Base-by-base conservation (phyloP, 1,140 invertebrate species). In the Scylla paramamosain region DNA sequence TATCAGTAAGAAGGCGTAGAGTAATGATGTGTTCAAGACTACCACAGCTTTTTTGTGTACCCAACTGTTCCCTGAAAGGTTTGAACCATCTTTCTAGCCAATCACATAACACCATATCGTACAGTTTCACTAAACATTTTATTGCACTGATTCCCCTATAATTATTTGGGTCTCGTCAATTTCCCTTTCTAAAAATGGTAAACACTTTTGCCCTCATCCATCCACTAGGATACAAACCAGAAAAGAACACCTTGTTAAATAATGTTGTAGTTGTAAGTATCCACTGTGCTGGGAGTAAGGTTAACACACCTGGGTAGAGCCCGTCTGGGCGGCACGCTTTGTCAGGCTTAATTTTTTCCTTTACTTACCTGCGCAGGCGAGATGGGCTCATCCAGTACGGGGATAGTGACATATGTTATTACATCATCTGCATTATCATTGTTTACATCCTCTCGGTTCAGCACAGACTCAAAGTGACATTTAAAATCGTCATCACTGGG, bases 371-470 rank as follows among this genome's bases (percentile, higher is more conserved):
- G 90, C 46, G 8, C 90, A 7, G 48, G 90, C 90, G 52, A 91
- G 90, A 91, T 91, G 39, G 90, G 48, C 16, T 91, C 90, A 7
- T n/a, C n/a, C n/a, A n/a, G n/a, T n/a, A n/a, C n/a, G n/a, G n/a
- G n/a, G n/a, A n/a, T n/a, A n/a, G n/a, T n/a, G n/a, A n/a, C n/a
- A n/a, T n/a, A n/a, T n/a, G n/a, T n/a, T n/a, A n/a, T n/a, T n/a
- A n/a, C n/a, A n/a, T n/a, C n/a, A n/a, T n/a, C n/a, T n/a, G n/a
- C n/a, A n/a, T n/a, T n/a, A n/a, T n/a, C n/a, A n/a, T n/a, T n/a
- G n/a, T n/a, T n/a, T n/a, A n/a, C n/a, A n/a, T n/a, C n/a, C n/a
- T n/a, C n/a, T n/a, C n/a, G n/a, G n/a, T n/a, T n/a, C n/a, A n/a
- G n/a, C n/a, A n/a, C n/a, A n/a, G n/a, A n/a, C n/a, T n/a, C n/a